Evolutionary conservation across 2,113 vertebrate genomes (phyloP), one percentile per base, ranked within the genome.

Genomic region (Clarias batrachus): DNA sequence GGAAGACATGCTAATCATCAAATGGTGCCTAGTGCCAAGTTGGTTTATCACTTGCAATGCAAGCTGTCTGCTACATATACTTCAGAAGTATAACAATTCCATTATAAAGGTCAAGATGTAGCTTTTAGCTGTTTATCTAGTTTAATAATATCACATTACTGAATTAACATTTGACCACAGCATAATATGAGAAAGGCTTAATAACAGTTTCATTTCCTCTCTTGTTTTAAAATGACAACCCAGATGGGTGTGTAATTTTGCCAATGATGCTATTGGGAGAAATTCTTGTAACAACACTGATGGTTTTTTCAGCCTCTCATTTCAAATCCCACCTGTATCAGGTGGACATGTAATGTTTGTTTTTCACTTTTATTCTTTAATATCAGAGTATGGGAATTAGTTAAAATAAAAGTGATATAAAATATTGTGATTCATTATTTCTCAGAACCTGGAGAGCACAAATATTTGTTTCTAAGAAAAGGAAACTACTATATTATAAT

Each of bases 1-100:
- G 76, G 81, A 54, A 30, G 90, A 89, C n/a, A 37, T 73, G n/a
- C 7, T 33, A 54, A 19, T n/a, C 66, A 37, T 33, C 27, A 66
- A 54, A 65, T 12, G 8, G 0, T 52, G 5, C 13, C 54, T 63
- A 19, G 19, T 74, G 4, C 17, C 5, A 9, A 5, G 37, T 70
- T 70, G 66, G 7, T 10, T 37, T 37, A 71, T 37, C 25, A 7
- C 13, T 63, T 3, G 27, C 27, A 73, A 23, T 85, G 11, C 10
- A 65, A 62, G 27, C n/a, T 37, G 14, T 81, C 12, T 56, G 41
- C 14, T 70, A 17, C 41, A 23, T 30, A 63, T 56, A 33, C n/a
- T 19, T 54, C 6, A 79, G 11, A 54, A 21, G 27, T 8, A 41
- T 78, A 5, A 33, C 19, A 81, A 13, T 12, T 78, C 33, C 14